Percentiles rank a stretch among this genome's conserved stretches.
Evolutionary conservation across 92 coral and sea anemone genomes (phyloP).

Genomic region (Heliopora coerulea): DNA sequence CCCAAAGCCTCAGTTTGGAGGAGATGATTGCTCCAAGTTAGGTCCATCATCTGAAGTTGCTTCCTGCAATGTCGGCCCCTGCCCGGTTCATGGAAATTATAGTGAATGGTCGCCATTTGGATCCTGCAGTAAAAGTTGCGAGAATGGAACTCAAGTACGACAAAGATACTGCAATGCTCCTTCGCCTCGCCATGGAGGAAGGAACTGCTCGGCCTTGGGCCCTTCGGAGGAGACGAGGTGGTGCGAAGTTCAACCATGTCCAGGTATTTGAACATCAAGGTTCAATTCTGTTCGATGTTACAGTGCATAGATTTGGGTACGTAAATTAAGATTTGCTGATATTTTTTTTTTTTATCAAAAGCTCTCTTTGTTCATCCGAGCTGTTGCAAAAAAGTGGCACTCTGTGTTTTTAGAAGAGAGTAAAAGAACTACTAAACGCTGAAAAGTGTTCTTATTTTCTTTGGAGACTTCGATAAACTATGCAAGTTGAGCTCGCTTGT

Average conservation of each 20-base stretch:
- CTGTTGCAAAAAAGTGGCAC: too few relatives aligned
- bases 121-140: constrained; percentile 68
- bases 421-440: too few relatives aligned
- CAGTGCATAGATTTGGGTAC: too few relatives aligned
- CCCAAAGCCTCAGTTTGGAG: constrained; percentile 71
- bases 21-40: constrained; percentile 58
- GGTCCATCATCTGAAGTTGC: constrained; percentile 54
- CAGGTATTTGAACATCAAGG: too few relatives aligned
- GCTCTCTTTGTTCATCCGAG: too few relatives aligned
- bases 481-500: too few relatives aligned
- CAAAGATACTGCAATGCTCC: constrained; percentile 71
- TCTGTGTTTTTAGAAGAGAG: too few relatives aligned
- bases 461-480: too few relatives aligned
- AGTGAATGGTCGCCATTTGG: constrained; percentile 63
- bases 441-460: too few relatives aligned
- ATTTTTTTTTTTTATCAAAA: too few relatives aligned
- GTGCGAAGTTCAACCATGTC: constrained; percentile 66
- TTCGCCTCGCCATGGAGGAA: constrained; percentile 70
- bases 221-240: constrained; percentile 43
- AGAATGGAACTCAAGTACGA: constrained; percentile 61
- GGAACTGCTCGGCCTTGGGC: constrained; percentile 65
- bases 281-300: too few relatives aligned
- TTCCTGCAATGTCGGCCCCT: constrained; percentile 55
- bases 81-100: constrained; percentile 82
- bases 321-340: too few relatives aligned